These are phyloP conservation scores for Sesamia nonagrioides DNA, from an alignment of 1,140 invertebrate species.

Conservation along the genomic window DNA sequence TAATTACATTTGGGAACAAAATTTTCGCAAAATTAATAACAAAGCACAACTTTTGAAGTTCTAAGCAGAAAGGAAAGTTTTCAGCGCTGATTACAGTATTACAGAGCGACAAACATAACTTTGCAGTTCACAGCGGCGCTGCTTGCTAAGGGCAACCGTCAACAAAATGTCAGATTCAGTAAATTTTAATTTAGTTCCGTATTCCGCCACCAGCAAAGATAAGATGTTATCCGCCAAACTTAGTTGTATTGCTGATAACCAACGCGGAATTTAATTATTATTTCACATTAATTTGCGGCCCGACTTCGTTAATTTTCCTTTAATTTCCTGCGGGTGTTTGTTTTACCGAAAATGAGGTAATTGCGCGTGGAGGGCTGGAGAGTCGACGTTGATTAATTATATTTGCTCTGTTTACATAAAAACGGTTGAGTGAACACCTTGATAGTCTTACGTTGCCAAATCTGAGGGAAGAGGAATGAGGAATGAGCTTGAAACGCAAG, in stretches of 20 bases:
- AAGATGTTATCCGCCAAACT: constrained; percentile 5
- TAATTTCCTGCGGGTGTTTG: constrained; percentile 45
- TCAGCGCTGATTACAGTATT: constrained; percentile 16
- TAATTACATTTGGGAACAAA: constrained; percentile 44
- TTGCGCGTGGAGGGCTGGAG: constrained; percentile 55
- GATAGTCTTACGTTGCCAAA: constrained; percentile 25
- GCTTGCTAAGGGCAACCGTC: neutral
- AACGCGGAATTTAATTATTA: constrained; percentile 29
- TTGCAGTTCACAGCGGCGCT: neutral
- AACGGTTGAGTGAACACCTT: constrained; percentile 45
- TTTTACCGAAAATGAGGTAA: constrained; percentile 62
- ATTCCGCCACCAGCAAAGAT: neutral
- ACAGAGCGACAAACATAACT: neutral
- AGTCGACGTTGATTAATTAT: constrained; percentile 62
- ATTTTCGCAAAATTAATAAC: constrained; percentile 47
- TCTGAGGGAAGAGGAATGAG: constrained; percentile 17
- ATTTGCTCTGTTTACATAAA: constrained; percentile 51
- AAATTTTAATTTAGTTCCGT: neutral
- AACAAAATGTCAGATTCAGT: neutral
- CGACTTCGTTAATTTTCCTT: constrained; percentile 44
- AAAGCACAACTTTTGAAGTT: constrained; percentile 11
- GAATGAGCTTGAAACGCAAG: constrained; percentile 19
- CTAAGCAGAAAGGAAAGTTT: constrained; percentile 36
- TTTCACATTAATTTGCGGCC: constrained; percentile 42
- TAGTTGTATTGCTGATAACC: constrained; percentile 15